Conservation (phyloP, 2,797 vertebrate species). For the Sebastes paucispinis region DNA sequence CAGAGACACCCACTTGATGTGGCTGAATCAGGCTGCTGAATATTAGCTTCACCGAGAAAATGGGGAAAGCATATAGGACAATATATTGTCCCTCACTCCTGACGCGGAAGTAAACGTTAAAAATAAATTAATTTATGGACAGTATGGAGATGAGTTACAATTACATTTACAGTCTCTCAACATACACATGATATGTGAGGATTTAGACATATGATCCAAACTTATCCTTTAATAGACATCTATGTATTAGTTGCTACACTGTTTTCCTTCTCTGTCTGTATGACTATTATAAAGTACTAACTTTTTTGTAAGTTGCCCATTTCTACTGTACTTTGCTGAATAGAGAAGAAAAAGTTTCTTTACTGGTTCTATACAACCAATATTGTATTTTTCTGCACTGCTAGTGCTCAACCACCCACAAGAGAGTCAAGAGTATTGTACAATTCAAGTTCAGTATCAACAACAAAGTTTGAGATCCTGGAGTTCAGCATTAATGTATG, state of each 20-base stretch:
- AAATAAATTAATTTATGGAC: not conserved
- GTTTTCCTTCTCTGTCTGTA: not conserved
- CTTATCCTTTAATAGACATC: not conserved
- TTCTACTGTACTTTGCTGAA: not conserved
- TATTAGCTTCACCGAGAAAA: not conserved
- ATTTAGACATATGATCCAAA: not conserved
- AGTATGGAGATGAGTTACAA: not conserved
- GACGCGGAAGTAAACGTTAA: not conserved
- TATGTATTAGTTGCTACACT: not conserved
- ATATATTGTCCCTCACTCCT: not conserved
- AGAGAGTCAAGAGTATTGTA: slow-evolving; percentile 7
- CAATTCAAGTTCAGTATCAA: slow-evolving; percentile 21
- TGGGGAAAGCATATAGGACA: not conserved
- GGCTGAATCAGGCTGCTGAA: not conserved
- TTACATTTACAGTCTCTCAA: not conserved
- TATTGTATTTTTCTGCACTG: not conserved
- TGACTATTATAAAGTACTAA: not conserved
- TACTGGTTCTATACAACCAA: not conserved
- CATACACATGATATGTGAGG: not conserved
- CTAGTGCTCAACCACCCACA: not conserved
- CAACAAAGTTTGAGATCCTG: slow-evolving; percentile 18
- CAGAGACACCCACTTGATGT: not conserved
- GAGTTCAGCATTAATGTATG: slow-evolving; percentile 4
- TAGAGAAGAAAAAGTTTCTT: slow-evolving; percentile 8
- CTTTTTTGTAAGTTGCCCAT: not conserved